These are phyloP conservation scores for Megathymus violae DNA, from an alignment of 1,140 invertebrate genomes.

Conservation along the genomic window DNA sequence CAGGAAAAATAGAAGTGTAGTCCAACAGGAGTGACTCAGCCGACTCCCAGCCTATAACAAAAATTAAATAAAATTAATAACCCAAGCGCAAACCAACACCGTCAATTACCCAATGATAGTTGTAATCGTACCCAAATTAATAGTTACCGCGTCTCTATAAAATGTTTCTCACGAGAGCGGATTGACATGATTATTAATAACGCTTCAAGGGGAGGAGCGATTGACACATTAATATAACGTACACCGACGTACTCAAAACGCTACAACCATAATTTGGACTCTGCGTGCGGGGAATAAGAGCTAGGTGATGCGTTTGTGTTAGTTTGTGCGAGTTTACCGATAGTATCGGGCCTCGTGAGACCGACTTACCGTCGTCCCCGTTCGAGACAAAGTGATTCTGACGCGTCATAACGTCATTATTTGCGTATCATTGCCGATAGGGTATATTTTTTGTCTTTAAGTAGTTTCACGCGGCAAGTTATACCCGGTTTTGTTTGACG, in stretches of 20 bases:
- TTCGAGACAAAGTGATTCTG: constrained; percentile 72
- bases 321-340: constrained; percentile 50
- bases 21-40: constrained; percentile 56
- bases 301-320: constrained; percentile 2
- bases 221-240: constrained; percentile 73
- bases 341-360: constrained; percentile 65
- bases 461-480: constrained; percentile 25
- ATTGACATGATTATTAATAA: constrained; percentile 78
- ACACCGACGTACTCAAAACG: constrained; percentile 33
- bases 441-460: constrained; percentile 34
- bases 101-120: constrained; percentile 72
- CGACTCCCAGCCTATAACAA: constrained; percentile 58
- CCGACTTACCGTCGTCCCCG: constrained; percentile 56
- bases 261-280: constrained; percentile 10
- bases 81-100: constrained; percentile 65
- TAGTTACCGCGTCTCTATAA: constrained; percentile 60
- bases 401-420: constrained; percentile 73
- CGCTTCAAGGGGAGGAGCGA: constrained; percentile 59
- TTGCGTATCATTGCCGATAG: constrained; percentile 67
- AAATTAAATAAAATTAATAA: constrained; percentile 74
- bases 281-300: constrained; percentile 29
- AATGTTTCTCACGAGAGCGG: constrained; percentile 72
- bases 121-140: constrained; percentile 65
- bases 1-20: constrained; percentile 8
- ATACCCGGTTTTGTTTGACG: constrained; percentile 31